Evolutionary conservation across 2,797 vertebrate species (phyloP), one percentile per base, ranked within the genome.

Genomic region (Mus caroli): DNA sequence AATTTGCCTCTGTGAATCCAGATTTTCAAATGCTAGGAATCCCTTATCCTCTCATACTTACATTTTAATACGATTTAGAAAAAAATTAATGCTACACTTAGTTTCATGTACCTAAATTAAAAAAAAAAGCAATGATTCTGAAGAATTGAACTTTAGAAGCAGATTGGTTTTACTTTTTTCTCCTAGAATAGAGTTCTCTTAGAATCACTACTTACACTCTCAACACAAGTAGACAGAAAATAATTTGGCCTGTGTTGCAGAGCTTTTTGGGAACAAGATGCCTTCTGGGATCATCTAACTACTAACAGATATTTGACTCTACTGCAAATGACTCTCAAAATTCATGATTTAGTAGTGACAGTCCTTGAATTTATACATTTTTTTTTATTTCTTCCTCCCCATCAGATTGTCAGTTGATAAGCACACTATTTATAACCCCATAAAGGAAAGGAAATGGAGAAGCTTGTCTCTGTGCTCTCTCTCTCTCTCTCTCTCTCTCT

Each of bases 151-250:
- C 77, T 85, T 85, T 88, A 83, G 94, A 79, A 87, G 10, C 3
- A 91, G 94, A 79, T 79, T 88, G 64, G 86, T 96, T 92, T 96
- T 87, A 71, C 58, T 94, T 95, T 94, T 92, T 54, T 83, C 69
- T 87, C 86, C 75, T 83, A 62, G 2, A 71, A 94, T 79, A 11
- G 34, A 94, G 92, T 76, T 84, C 26, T 77, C 92, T 91, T 73
- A 26, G n/a, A 85, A 54, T 28, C 89, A 88, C 78, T 82, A 43
- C 37, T 95, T 86, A 34, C 2, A 20, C 89, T 91, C 76, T 94
- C 60, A 88, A 87, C 20, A 12, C 62, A 96, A 96, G 54, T 62
- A 56, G n/a, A 60, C 34, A 78, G 60, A 92, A 96, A 83, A 92
- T 87, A 83, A 94, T 92, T 92, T 88, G 28, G 5, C 43, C n/a